Percentiles rank a stretch among this genome's conserved stretches.
Evolutionary conservation across 2,113 vertebrate genomes (phyloP).

Genomic region (Psilopsiagon aurifrons): DNA sequence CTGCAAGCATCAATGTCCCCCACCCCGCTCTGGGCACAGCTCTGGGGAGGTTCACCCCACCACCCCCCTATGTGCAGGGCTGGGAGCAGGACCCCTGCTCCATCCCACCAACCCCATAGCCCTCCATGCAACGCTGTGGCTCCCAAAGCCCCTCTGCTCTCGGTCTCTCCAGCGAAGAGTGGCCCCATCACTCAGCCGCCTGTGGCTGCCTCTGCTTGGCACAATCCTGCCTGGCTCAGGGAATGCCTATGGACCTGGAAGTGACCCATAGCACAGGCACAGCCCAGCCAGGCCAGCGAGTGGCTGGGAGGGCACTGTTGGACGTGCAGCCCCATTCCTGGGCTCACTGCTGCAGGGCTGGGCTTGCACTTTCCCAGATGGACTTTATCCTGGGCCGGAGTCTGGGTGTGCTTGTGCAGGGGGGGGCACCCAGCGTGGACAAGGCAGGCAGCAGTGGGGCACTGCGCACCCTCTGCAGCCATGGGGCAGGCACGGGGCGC

Average conservation of each 20-base stretch:
- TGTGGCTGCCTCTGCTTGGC: not conserved
- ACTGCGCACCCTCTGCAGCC: not conserved
- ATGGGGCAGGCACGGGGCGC: not conserved
- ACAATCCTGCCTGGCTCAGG: rapidly evolving
- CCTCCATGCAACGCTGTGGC: not conserved
- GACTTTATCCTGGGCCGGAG: conserved; percentile 21
- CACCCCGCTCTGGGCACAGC: rapidly evolving
- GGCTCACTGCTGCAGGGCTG: not conserved
- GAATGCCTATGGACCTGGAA: not conserved
- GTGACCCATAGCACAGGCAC: not conserved
- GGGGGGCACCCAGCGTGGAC: rapidly evolving
- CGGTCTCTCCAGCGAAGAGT: not conserved
- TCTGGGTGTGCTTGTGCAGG: not conserved
- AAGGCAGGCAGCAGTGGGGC: not conserved
- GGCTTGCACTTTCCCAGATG: not conserved
- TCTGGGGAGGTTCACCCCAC: rapidly evolving
- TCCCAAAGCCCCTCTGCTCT: not conserved
- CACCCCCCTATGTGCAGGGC: not conserved
- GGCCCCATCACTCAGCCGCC: rapidly evolving
- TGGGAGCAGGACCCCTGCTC: not conserved
- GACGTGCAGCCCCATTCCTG: rapidly evolving
- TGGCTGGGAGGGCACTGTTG: rapidly evolving
- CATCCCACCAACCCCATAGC: not conserved
- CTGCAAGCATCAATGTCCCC: not conserved
- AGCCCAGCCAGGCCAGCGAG: not conserved